These are phyloP conservation scores for Eueides isabella DNA, from an alignment of 1,140 invertebrate species.

Conservation along the genomic window DNA sequence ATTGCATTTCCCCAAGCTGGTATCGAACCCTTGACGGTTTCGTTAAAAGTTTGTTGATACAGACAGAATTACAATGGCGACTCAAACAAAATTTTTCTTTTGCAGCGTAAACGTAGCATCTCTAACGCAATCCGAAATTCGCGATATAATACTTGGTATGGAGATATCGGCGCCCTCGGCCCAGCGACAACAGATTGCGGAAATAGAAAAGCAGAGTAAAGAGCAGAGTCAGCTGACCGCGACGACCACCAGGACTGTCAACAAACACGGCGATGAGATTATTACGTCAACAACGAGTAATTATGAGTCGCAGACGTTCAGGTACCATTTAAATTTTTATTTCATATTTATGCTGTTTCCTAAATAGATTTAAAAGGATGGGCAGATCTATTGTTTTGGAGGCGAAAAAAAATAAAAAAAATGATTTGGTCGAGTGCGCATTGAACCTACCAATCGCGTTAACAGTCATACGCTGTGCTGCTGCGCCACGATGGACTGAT, in stretches of 20 bases:
- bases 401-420: too few species aligned
- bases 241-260: slow-evolving; percentile 98
- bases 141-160: slow-evolving; percentile 99
- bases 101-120: slow-evolving; percentile 97
- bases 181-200: slow-evolving; percentile 99
- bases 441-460: too few species aligned
- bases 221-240: slow-evolving; percentile 99
- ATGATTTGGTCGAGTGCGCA: too few species aligned
- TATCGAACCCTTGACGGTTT: too few species aligned
- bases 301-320: slow-evolving; percentile 98
- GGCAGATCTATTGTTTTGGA: too few species aligned
- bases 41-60: too few species aligned
- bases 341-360: background rate
- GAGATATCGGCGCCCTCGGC: slow-evolving; percentile 99
- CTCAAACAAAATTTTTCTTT: background rate
- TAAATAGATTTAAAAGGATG: too few species aligned
- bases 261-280: slow-evolving; percentile 99
- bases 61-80: too few species aligned
- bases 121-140: slow-evolving; percentile 98
- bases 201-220: slow-evolving; percentile 99
- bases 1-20: too few species aligned
- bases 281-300: slow-evolving; percentile 99
- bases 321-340: slow-evolving; percentile 45
- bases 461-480: too few species aligned
- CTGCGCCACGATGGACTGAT: too few species aligned